These are phyloP conservation scores for Enteromius paludinosus DNA, from an alignment of 2,797 vertebrate genomes.

Conservation along the genomic window DNA sequence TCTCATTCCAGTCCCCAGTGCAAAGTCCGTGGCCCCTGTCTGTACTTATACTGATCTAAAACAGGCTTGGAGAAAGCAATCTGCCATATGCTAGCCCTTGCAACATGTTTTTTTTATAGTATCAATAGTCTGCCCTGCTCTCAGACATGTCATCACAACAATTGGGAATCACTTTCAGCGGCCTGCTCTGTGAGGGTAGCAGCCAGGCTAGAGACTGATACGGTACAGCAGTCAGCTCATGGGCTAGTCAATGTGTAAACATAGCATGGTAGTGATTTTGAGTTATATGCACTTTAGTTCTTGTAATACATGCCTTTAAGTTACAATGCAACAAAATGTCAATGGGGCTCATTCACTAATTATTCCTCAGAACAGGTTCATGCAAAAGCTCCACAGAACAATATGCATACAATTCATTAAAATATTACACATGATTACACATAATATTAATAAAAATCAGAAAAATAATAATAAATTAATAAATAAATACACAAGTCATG, in stretches of 20 bases:
- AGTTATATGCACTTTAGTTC: conserved; percentile 23
- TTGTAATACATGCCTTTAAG: conserved; percentile 10
- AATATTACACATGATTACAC: too few relatives aligned
- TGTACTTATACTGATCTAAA: conserved; percentile 70
- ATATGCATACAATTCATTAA: neutral
- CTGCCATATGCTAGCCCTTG: conserved; percentile 76
- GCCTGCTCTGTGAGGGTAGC: conserved; percentile 60
- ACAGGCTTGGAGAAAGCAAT: conserved; percentile 78
- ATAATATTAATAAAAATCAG: too few relatives aligned
- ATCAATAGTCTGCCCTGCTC: conserved; percentile 66
- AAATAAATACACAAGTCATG: too few relatives aligned
- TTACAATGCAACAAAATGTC: conserved; percentile 31
- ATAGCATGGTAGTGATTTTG: conserved; percentile 1
- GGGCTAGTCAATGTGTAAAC: conserved; percentile 34
- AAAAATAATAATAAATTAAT: too few relatives aligned
- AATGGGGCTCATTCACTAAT: conserved; percentile 13
- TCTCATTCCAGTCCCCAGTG: conserved; percentile 82
- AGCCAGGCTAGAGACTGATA: conserved; percentile 12
- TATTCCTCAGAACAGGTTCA: conserved; percentile 10
- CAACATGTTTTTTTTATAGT: conserved; percentile 77
- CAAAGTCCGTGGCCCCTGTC: conserved; percentile 82
- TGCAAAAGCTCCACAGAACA: neutral
- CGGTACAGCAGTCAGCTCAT: neutral
- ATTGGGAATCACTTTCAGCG: conserved; percentile 73
- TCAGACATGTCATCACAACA: conserved; percentile 82